Evolutionary conservation across 2,113 vertebrate genomes (phyloP).

Genomic region (Otocyon megalotis): DNA sequence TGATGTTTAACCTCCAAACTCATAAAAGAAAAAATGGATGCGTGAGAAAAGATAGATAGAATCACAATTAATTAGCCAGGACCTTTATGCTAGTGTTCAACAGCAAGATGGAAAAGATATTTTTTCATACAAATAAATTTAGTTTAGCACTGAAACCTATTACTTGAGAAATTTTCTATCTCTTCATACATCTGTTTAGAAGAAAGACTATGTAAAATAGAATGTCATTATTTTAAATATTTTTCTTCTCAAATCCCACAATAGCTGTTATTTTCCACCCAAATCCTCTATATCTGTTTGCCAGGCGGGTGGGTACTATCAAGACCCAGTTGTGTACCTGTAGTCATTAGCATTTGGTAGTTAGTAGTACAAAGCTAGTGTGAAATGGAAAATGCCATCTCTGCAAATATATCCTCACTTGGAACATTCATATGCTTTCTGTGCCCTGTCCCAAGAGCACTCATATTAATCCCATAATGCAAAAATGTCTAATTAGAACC

Average conservation of each 20-base stretch:
- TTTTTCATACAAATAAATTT: background rate
- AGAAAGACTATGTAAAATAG: background rate
- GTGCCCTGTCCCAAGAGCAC: constrained; percentile 66
- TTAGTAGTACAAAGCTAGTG: background rate
- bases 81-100: background rate
- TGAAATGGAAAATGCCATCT: constrained; percentile 61
- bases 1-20: background rate
- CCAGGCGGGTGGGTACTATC: background rate
- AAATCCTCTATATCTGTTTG: background rate
- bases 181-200: background rate
- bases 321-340: background rate
- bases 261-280: background rate
- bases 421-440: constrained; percentile 65
- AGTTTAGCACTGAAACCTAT: background rate
- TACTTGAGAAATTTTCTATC: background rate
- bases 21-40: background rate
- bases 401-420: constrained; percentile 70
- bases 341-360: constrained; percentile 46
- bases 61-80: background rate
- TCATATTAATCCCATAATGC: constrained; percentile 85
- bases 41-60: background rate
- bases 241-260: background rate
- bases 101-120: background rate
- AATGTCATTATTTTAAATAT: background rate
- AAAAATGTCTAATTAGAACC: constrained; percentile 91